These are phyloP conservation scores for Babylonia areolata DNA, from an alignment of 1,140 invertebrate genomes.

Conservation along the genomic window DNA sequence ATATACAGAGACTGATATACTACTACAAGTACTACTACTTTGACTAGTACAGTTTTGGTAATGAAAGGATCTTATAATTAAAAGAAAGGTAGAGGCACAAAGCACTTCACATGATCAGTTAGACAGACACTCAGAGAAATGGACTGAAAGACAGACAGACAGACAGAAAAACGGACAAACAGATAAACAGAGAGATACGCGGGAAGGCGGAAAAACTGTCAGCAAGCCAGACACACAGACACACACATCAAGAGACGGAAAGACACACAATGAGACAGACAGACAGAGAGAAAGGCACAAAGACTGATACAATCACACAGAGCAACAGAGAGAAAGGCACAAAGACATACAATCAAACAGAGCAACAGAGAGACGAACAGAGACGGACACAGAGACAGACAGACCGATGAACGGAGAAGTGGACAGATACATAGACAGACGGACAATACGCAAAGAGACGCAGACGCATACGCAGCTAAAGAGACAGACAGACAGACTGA, in stretches of 20 bases:
- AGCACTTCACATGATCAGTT: background rate
- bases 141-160: background rate
- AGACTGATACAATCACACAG: background rate
- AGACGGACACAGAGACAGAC: constrained; percentile 1
- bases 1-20: too few relatives aligned
- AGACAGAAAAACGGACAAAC: background rate
- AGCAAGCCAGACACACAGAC: too few relatives aligned
- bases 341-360: background rate
- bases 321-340: background rate
- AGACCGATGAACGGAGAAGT: background rate
- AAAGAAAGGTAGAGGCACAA: background rate
- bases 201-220: background rate
- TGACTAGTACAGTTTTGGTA: too few relatives aligned
- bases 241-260: too few relatives aligned
- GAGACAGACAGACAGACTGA: constrained; percentile 8
- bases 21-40: too few relatives aligned
- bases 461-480: background rate
- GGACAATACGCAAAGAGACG: background rate
- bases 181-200: constrained; percentile 1
- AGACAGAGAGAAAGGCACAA: background rate
- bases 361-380: background rate
- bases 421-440: background rate
- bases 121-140: too few relatives aligned
- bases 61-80: too few relatives aligned
- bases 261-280: background rate